Evolutionary conservation across 1,140 invertebrate genomes (phyloP), one percentile per base, ranked within the genome.

Genomic region (Sesamia nonagrioides): DNA sequence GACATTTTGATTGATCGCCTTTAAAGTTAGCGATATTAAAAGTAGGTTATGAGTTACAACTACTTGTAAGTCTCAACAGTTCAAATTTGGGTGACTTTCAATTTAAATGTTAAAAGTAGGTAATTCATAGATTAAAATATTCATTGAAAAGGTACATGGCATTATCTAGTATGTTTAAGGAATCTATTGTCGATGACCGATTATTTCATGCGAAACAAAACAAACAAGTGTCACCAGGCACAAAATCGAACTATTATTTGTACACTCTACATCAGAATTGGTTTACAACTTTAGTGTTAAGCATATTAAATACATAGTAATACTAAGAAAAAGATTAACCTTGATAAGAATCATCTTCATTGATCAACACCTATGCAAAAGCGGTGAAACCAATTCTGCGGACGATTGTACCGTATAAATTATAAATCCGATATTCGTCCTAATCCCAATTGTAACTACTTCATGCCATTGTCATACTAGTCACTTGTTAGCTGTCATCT

Each of bases 401-500:
- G 54, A 78, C 76, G 81, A 66, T n/a, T 82, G 83, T 80, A 79
- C 76, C 50, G 54, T 82, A 84, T 84, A n/a, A n/a, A 74, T 79
- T 80, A 82, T 84, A 81, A 82, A 85, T 75, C 81, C 82, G 78
- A 84, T 84, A 82, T 86, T 89, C 82, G 84, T 89, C 81, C 82
- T 88, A 81, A 76, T 84, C 82, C 82, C 78, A 85, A 79, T 84
- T 78, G 80, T 83, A 88, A 90, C 76, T 78, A 78, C 76, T 82
- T 86, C 82, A 88, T 71, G 81, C 83, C 89, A 91, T 89, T 82
- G 69, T 85, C 88, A 91, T 85, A 85, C 86, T 86, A 86, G 84
- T 87, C 84, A 88, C 87, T 84, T 83, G 80, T 84, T 80, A 86
- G 83, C 80, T 77, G 48, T 77, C 18, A 54, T 56, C 78, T 82